phyloP scores from a whole-genome alignment of 1,140 invertebrate species.

The Limonius californicus region DNA sequence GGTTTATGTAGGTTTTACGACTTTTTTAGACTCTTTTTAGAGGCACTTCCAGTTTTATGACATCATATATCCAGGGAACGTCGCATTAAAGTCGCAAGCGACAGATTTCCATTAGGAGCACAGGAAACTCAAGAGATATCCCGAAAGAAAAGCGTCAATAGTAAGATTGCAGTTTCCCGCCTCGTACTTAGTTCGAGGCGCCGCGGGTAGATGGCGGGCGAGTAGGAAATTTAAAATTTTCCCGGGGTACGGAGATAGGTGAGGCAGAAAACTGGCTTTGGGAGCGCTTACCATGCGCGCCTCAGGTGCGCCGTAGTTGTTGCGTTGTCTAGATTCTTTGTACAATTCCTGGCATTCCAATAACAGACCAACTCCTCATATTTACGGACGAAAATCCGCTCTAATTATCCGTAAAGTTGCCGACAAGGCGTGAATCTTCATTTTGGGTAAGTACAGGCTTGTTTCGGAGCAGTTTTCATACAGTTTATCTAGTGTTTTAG shows the following conservation, averaged over 20 bases:
- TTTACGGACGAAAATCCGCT: conserved; percentile 69
- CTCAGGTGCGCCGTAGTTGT: conserved; percentile 73
- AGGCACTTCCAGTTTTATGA: not conserved
- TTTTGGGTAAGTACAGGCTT: conserved; percentile 63
- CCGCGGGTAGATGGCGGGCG: not conserved
- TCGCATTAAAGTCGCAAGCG: conserved; percentile 7
- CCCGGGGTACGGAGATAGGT: conserved; percentile 15
- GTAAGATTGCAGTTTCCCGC: not conserved
- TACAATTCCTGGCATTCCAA: conserved; percentile 92
- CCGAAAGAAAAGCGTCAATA: not conserved
- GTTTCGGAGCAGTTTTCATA: conserved; percentile 54
- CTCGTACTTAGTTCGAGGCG: not conserved
- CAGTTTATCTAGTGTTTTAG: conserved; percentile 51
- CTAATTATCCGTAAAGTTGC: conserved; percentile 54
- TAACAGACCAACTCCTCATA: conserved; percentile 76
- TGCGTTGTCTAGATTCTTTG: conserved; percentile 93
- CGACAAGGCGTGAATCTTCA: conserved; percentile 56
- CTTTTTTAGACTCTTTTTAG: not conserved
- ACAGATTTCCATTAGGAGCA: conserved; percentile 1
- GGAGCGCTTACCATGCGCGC: conserved; percentile 68
- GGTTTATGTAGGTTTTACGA: not conserved
- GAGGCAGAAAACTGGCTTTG: conserved; percentile 43
- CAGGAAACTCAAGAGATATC: too few relatives aligned
- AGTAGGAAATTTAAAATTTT: not conserved
- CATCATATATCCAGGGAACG: not conserved